Base-by-base conservation (phyloP, 1,140 invertebrate genomes). In the Euura lappo region DNA sequence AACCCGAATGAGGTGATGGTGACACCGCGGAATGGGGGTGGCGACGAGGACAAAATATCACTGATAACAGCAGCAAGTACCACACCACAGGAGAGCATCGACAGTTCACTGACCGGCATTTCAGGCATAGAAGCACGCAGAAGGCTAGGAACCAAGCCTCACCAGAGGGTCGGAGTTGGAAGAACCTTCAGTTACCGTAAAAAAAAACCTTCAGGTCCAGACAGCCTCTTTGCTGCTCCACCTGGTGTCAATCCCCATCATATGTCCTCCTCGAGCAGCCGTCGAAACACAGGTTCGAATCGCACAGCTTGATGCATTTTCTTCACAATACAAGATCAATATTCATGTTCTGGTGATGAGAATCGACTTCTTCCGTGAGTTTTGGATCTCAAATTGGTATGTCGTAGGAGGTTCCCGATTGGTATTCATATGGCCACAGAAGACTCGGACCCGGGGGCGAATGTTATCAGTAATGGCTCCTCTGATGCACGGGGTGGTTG, bases 361-460 rank as follows among this genome's bases (percentile, higher is more conserved):
- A 28, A 28, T 28, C 28, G 28, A 28, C 28, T 60, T 8, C 2
- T 11, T 60, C 51, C 13, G 13, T 60, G 13, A 60, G 10, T 60
- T n/a, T 60, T n/a, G 13, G 51, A 60, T 60, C 51, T 60, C 13
- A n/a, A 60, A 60, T 60, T 60, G 51, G 51, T 60, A 3, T n/a
- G 13, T 71, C 77, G 68, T n/a, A 86, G 81, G 81, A 71, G 80
- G 78, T 68, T 81, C 84, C n/a, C 79, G 81, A 76, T 68, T 86
- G 4, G 79, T 86, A 45, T 86, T 87, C 8, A 76, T 86, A 45
- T 86, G 85, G 84, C 84, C 85, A 0, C 83, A 84, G 67, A 83
- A 84, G 68, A 70, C 76, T 45, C 75, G 77, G 10, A 78, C 77
- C 5, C 72, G 76, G 71, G 67, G 75, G 44, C 81, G 66, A 64